phyloP scores from a whole-genome alignment of 2,113 vertebrate genomes.

The Leptobrachium leishanense region DNA sequence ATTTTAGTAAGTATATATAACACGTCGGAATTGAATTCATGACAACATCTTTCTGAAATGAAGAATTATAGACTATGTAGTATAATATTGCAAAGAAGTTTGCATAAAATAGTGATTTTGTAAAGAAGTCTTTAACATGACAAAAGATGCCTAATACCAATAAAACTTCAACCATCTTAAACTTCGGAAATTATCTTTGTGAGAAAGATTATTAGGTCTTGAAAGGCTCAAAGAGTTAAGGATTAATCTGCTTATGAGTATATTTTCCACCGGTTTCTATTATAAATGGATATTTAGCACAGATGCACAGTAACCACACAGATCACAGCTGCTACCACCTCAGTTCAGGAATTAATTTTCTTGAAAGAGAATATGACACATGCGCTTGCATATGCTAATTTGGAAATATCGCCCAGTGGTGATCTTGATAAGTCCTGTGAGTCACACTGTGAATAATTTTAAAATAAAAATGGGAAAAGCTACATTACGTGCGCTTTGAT shows the following conservation, averaged over 20 bases:
- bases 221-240: constrained; percentile 23
- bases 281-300: constrained; percentile 24
- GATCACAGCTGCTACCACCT: constrained; percentile 47
- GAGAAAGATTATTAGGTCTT: not conserved
- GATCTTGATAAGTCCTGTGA: constrained; percentile 49
- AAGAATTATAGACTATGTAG: too few relatives aligned
- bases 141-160: not conserved
- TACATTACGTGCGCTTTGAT: constrained; percentile 40
- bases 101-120: too few relatives aligned
- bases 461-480: constrained; percentile 53
- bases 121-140: not conserved
- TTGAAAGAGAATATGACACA: constrained; percentile 51
- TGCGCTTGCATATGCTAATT: constrained; percentile 47
- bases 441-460: constrained; percentile 47
- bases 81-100: too few relatives aligned
- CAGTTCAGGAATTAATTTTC: constrained; percentile 56
- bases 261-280: constrained; percentile 37
- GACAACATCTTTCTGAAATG: too few relatives aligned
- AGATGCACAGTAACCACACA: constrained; percentile 17
- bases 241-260: constrained; percentile 41
- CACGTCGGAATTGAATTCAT: too few relatives aligned
- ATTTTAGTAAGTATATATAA: too few relatives aligned
- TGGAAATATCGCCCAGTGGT: constrained; percentile 46
- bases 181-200: not conserved
- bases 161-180: not conserved